Base-by-base conservation (phyloP, 1,140 invertebrate genomes). In the Halesus radiatus region DNA sequence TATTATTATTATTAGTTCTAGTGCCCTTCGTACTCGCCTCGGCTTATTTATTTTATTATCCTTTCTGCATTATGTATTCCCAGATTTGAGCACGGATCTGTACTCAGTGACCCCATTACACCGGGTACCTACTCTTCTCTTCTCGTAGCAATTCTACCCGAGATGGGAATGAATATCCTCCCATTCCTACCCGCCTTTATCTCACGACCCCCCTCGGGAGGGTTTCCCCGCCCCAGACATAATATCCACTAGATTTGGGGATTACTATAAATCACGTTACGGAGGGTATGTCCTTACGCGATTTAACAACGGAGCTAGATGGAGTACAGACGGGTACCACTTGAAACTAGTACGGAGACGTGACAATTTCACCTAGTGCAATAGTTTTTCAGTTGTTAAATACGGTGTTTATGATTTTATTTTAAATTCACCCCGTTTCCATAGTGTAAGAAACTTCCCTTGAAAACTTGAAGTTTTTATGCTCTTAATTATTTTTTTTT, bases 241-340 rank as follows among this genome's bases (percentile, higher is more conserved):
- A 76, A 80, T 80, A 81, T 74, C 80, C 80, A 58, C 37, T 70
- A 79, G 70, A 79, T 82, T 72, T 77, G 72, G 60, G 77, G 78
- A 82, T 81, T 81, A 81, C 80, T 56, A 81, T 81, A 81, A 81
- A 81, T 81, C 73, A 82, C 76, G 73, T 79, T 82, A 82, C 26
- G 32, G 80, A 79, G 80, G 80, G 76, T 79, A 68, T 45, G 32
- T 75, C 73, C 80, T 78, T 79, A 81, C 70, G 68, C 80, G 80
- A 81, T 81, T 81, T 81, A 81, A 81, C 80, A 78, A 54, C 22
- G 45, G 66, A 15, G 16, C 20, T 66, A 29, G 37, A 45, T 45
- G 37, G 13, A 45, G 13, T 7, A 6, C 32, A 32, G 32, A 22
- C 37, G 37, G 72, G 29, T 56, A 26, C 10, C 70, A 26, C 37